Evolutionary conservation across 2,797 vertebrate genomes (phyloP), one percentile per base, ranked within the genome.

Genomic region (Clarias laeviceps): DNA sequence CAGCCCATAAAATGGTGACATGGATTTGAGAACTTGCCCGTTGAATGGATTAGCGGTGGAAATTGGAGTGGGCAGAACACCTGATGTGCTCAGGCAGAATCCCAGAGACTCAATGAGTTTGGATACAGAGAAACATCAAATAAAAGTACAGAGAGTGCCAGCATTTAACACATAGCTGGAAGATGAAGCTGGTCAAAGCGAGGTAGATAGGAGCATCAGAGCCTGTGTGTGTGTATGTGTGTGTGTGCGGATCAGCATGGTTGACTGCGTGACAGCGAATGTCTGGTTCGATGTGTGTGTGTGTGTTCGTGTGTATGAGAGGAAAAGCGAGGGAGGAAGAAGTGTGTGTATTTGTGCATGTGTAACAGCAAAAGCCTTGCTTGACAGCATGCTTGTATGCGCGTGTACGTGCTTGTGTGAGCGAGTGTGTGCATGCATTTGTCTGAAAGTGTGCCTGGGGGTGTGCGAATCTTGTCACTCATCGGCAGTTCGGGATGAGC

Each of bases 391-490:
- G 83, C 87, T 80, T 73, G 81, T 87, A 80, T 81, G 80, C 29
- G 32, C 59, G 34, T 83, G 85, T 80, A 72, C 82, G 82, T 78
- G 73, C 72, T 54, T 54, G 82, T 80, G 82, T 83, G 84, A 56
- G 62, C 80, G 81, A 5, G 68, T n/a, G 82, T 68, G 82, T 86
- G 82, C 61, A 72, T 86, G 72, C 32, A 85, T 69, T 83, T 37
- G 84, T 82, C 80, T 82, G 85, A 50, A 80, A 81, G 80, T 77
- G 88, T 83, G 86, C 83, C 54, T 73, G 88, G 54, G 87, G 84
- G 89, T 88, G 85, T 89, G 85, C 37, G 82, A 88, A 83, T 90
- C 87, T 87, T 86, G 85, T 87, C 89, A 87, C 80, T 88, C 88
- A 61, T 61, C 87, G 68, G 82, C 73, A 86, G 77, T 84, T 80